phyloP scores from a whole-genome alignment of 2,113 vertebrate genomes.

The Clarias batrachus region DNA sequence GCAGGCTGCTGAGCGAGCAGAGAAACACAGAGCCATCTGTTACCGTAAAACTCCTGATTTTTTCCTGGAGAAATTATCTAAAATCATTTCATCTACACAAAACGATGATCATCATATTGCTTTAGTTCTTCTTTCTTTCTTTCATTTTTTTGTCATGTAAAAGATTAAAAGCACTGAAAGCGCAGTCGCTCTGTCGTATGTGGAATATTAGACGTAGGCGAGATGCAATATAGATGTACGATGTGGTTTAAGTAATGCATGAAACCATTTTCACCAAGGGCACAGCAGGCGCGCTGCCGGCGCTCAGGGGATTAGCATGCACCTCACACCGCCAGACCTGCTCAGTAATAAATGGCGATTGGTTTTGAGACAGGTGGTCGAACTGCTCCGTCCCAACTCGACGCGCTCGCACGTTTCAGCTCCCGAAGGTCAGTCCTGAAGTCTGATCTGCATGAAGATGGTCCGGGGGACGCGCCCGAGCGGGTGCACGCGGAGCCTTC shows the following conservation, averaged over 20 bases:
- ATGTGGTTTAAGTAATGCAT: slow-evolving; percentile 65
- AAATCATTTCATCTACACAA: background rate
- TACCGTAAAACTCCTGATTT: slow-evolving; percentile 25
- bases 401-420: background rate
- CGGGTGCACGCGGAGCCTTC: background rate
- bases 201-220: slow-evolving; percentile 63
- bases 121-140: background rate
- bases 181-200: slow-evolving; percentile 51
- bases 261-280: slow-evolving; percentile 71
- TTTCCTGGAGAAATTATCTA: background rate
- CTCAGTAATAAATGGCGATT: slow-evolving; percentile 54
- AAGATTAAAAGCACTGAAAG: background rate
- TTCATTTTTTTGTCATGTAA: background rate
- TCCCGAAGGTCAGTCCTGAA: background rate
- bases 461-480: background rate
- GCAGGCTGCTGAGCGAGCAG: slow-evolving; percentile 23
- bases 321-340: slow-evolving; percentile 34
- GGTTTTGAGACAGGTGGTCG: slow-evolving; percentile 13
- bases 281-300: slow-evolving; percentile 62
- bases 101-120: background rate
- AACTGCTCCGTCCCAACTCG: slow-evolving; percentile 7
- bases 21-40: slow-evolving; percentile 32
- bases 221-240: slow-evolving; percentile 61
- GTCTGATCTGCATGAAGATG: background rate
- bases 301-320: slow-evolving; percentile 62